phyloP scores from a whole-genome alignment of 2,113 vertebrate genomes.

The Megaceryle maxima region DNA sequence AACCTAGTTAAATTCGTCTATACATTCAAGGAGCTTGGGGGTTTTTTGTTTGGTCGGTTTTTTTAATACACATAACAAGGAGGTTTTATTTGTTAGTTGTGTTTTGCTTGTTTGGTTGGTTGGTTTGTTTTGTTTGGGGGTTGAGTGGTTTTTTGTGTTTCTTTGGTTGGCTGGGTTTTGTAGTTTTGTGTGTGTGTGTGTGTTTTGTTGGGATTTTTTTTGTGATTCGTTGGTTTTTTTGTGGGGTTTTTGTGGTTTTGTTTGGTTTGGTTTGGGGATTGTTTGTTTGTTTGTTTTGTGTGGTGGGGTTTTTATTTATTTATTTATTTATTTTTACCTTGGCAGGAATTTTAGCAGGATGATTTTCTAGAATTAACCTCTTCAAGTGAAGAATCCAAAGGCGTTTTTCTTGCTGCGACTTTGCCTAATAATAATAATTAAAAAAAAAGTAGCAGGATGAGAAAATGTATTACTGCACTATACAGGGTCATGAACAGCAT shows the following conservation, averaged over 20 bases:
- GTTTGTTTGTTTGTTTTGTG: background rate
- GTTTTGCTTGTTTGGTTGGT: background rate
- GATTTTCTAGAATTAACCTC: constrained; percentile 97
- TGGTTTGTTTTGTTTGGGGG: too few relatives aligned
- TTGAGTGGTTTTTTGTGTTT: too few relatives aligned
- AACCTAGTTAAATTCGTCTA: background rate
- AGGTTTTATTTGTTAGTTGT: too few relatives aligned
- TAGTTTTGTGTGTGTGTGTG: too few relatives aligned
- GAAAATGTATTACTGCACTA: background rate
- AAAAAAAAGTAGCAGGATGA: background rate
- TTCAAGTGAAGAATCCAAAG: constrained; percentile 97
- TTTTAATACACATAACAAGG: too few relatives aligned
- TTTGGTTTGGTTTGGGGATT: too few relatives aligned
- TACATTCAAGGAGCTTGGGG: background rate
- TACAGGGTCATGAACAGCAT: background rate
- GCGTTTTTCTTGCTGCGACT: constrained; percentile 94
- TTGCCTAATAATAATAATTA: constrained; percentile 80
- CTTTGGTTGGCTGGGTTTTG: too few relatives aligned
- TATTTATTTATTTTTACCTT: constrained; percentile 80
- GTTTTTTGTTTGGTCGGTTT: background rate
- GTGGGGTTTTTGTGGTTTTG: too few relatives aligned
- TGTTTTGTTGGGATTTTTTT: too few relatives aligned
- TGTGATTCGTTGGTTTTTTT: background rate
- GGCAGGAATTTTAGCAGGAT: constrained; percentile 96
- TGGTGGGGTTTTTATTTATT: too few relatives aligned